A percentile compares a stretch with the other conserved stretches of the same genome.
phyloP scores from a whole-genome alignment of 2,797 vertebrate species.

The Danio albolineatus region DNA sequence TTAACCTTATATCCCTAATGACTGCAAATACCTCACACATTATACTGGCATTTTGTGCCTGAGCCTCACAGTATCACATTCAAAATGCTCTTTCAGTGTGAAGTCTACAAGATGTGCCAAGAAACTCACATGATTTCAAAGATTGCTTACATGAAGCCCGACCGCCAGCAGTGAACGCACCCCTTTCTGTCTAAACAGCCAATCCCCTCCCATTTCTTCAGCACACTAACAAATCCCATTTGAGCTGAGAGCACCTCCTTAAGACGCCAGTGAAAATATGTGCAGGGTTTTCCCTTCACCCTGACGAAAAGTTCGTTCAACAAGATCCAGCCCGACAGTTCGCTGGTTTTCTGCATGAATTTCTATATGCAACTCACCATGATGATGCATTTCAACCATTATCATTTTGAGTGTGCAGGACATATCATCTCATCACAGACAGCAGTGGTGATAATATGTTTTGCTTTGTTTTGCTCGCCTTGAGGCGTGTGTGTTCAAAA shows the following conservation, averaged over 20 bases:
- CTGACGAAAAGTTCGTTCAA: no score
- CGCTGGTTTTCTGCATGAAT: no score
- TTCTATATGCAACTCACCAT: no score
- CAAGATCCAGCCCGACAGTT: no score
- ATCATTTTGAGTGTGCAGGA: no score
- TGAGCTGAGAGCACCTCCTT: background rate
- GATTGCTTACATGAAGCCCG: constrained; percentile 18
- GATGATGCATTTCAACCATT: no score
- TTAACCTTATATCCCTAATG: background rate
- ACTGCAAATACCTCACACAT: background rate
- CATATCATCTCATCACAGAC: no score
- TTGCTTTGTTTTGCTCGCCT: no score
- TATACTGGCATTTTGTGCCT: background rate
- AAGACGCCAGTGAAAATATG: background rate
- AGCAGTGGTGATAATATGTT: no score
- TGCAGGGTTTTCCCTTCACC: background rate
- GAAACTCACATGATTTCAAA: constrained; percentile 37
- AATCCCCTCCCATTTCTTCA: background rate
- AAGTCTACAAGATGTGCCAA: constrained; percentile 28
- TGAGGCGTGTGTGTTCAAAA: background rate
- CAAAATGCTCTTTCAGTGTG: background rate
- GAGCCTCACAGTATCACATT: background rate
- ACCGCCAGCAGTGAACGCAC: background rate
- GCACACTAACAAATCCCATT: background rate
- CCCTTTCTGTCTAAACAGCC: background rate